phyloP scores from a whole-genome alignment of 2,797 vertebrate species.

The Perodicticus potto region DNA sequence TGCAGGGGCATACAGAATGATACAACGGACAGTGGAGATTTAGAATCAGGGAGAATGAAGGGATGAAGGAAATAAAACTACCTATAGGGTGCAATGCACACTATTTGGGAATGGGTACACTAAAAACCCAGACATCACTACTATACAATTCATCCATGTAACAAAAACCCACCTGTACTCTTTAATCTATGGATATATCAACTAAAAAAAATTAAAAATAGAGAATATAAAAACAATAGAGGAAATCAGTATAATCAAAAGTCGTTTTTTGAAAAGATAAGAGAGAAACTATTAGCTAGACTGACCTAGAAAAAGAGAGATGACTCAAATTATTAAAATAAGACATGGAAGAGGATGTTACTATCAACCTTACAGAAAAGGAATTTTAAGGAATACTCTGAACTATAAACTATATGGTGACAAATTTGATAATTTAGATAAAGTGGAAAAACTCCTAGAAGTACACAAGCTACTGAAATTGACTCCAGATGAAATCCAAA shows the following conservation, averaged over 20 bases:
- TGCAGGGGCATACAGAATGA: no score
- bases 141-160: no score
- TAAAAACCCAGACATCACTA: no score
- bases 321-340: neutral
- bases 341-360: neutral
- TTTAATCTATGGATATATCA: no score
- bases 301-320: neutral
- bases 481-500: neutral
- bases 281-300: neutral
- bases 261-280: neutral
- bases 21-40: no score
- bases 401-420: neutral
- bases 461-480: neutral
- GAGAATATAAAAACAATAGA: neutral
- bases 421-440: neutral
- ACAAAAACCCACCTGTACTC: no score
- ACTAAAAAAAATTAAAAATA: neutral
- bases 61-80: no score
- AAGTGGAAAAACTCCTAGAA: neutral
- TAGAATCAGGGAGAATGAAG: no score
- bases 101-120: no score
- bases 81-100: no score
- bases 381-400: neutral
- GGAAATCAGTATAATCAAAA: neutral
- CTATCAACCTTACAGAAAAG: neutral